Evolutionary conservation across 2,888 invertebrate species (phyloP).

Genomic region (Andrena camellia): DNA sequence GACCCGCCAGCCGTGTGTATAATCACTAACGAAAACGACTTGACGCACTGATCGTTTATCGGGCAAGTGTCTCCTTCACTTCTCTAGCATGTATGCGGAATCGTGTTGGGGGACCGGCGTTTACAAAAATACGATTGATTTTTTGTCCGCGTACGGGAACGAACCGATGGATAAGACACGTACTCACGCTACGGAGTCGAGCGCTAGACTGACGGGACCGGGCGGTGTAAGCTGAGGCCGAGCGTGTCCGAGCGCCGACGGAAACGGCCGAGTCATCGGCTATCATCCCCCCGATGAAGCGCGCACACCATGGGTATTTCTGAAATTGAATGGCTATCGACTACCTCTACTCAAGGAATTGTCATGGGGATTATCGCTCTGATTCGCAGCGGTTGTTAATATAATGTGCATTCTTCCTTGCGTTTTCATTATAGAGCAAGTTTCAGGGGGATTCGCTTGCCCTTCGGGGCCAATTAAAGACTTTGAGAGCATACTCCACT

Average conservation of each 20-base stretch:
- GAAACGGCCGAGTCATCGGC: constrained; percentile 49
- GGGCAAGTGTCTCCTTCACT: neutral
- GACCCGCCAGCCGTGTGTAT: constrained; percentile 4
- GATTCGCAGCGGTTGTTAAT: constrained; percentile 13
- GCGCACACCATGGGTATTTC: constrained; percentile 46
- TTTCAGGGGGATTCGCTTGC: neutral
- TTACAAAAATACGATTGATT: constrained; percentile 56
- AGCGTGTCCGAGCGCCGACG: constrained; percentile 62
- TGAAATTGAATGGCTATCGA: constrained; percentile 63
- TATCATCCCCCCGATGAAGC: constrained; percentile 59
- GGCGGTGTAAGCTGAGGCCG: constrained; percentile 74
- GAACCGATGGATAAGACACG: constrained; percentile 29
- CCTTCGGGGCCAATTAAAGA: neutral
- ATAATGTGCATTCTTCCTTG: neutral
- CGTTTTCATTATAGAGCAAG: neutral
- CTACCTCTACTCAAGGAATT: constrained; percentile 42
- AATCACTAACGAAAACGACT: constrained; percentile 35
- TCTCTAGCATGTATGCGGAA: neutral
- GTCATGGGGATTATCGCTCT: constrained; percentile 27
- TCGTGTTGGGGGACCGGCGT: constrained; percentile 2
- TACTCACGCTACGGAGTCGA: constrained; percentile 65
- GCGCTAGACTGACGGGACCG: constrained; percentile 79
- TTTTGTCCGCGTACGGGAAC: constrained; percentile 21
- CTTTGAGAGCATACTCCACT: no score
- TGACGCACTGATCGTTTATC: constrained; percentile 32